Conservation (phyloP, 1,140 invertebrate genomes). For the Heliconius himera region DNA sequence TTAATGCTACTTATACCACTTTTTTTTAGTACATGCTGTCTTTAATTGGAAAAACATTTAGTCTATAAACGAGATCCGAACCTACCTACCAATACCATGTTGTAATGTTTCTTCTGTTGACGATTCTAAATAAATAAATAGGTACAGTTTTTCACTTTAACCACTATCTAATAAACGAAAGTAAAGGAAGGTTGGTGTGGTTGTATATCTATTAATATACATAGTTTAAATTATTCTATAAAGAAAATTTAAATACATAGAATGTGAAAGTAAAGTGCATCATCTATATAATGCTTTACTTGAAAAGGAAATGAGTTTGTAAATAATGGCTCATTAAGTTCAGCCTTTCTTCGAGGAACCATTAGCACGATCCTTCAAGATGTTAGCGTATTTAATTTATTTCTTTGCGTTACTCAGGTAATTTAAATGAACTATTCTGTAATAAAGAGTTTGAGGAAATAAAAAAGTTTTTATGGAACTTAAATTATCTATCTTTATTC, state of each 20-base stretch:
- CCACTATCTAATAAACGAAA: neutral
- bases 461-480: too few relatives aligned
- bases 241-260: neutral
- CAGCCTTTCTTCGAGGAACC: constrained; percentile 22
- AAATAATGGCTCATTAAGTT: constrained; percentile 37
- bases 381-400: constrained; percentile 27
- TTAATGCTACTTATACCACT: too few relatives aligned
- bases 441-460: too few relatives aligned
- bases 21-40: too few relatives aligned
- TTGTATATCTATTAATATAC: neutral
- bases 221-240: neutral
- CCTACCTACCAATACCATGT: too few relatives aligned
- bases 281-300: constrained; percentile 31
- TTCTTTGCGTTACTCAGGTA: constrained; percentile 15
- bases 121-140: neutral
- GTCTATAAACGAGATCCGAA: too few relatives aligned
- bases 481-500: too few relatives aligned
- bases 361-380: constrained; percentile 37
- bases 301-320: constrained; percentile 36
- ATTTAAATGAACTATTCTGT: neutral
- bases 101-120: too few relatives aligned
- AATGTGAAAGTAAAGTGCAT: constrained; percentile 31
- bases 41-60: too few relatives aligned
- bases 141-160: neutral
- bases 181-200: neutral